Evolutionary conservation across 2,888 invertebrate species (phyloP), one percentile per base, ranked within the genome.

Genomic region (Monopis laevigella): DNA sequence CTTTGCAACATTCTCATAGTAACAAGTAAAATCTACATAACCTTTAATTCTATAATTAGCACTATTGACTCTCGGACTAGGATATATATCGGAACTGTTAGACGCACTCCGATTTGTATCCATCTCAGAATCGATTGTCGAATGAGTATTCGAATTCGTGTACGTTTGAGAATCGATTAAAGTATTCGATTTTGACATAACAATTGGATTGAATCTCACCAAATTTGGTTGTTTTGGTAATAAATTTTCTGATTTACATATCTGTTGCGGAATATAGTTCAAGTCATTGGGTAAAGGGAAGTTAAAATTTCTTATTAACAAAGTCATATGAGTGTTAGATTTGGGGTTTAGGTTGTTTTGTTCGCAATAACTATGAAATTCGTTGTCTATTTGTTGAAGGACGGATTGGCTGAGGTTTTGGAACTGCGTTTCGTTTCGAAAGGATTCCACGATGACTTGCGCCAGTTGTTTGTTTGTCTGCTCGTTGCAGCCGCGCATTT

Each of bases 291-390:
- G 87, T 13, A 93, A 68, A 1, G 89, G 84, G 55, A 88, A 93
- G 57, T 92, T 93, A 54, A 96, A 95, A 62, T 94, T 94, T 30
- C 94, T 82, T 41, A 96, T 88, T 0, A 96, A 62, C 13, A 96
- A 74, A 0, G 94, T 93, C 58, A 94, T 92, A 54, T 95, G 94
- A 11, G 92, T 93, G 24, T 92, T 83, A 29, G 88, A 87, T 52
- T 83, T 82, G 1, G 77, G 83, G 1, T 74, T 78, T 29, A 77
- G 56, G 36, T 74, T 82, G 40, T 70, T 77, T 50, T 62, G 77
- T 68, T 89, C 86, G 58, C 87, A 92, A 45, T 87, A 85, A 34
- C 92, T 89, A 30, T 92, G 89, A 59, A 94, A 94, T 44, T 90
- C 85, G n/a, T 91, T 82, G 10, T 92, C 90, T 1, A 92, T 87